These are phyloP conservation scores for Atractosteus spatula DNA, from an alignment of 2,113 vertebrate species.

Conservation along the genomic window DNA sequence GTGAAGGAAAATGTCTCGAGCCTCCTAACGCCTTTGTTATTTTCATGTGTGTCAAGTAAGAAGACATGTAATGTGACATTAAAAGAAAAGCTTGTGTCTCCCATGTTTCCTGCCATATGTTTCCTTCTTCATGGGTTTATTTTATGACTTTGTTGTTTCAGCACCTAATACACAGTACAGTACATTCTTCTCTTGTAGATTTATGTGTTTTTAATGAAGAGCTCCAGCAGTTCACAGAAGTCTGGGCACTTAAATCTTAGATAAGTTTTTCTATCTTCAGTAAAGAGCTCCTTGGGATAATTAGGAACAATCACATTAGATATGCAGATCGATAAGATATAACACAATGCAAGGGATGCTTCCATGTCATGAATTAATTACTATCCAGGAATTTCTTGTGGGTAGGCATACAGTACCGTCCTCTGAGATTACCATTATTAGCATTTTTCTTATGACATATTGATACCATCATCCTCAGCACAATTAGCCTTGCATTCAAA, in stretches of 20 bases:
- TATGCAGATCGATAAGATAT: conserved; percentile 11
- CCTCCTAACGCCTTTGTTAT: background rate
- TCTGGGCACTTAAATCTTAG: background rate
- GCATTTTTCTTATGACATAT: background rate
- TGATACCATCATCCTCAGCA: background rate
- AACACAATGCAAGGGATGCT: background rate
- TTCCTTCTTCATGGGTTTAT: background rate
- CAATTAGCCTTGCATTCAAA: background rate
- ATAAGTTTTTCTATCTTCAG: background rate
- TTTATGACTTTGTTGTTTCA: background rate
- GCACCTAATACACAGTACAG: background rate
- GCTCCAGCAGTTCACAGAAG: background rate
- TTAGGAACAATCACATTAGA: conserved; percentile 7
- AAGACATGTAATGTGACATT: background rate
- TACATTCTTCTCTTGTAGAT: background rate
- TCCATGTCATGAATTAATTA: conserved; percentile 13
- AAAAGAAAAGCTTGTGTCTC: background rate
- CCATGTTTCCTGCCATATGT: background rate
- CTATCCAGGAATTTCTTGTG: background rate
- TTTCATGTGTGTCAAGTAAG: background rate
- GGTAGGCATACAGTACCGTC: background rate
- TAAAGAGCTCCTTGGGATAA: conserved; percentile 3
- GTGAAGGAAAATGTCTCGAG: too few species aligned
- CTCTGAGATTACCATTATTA: conserved; percentile 5
- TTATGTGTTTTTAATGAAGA: conserved; percentile 4